Evolutionary conservation across 2,797 vertebrate species (phyloP), one percentile per base, ranked within the genome.

Genomic region (Cynodonichthys magdalenae): DNA sequence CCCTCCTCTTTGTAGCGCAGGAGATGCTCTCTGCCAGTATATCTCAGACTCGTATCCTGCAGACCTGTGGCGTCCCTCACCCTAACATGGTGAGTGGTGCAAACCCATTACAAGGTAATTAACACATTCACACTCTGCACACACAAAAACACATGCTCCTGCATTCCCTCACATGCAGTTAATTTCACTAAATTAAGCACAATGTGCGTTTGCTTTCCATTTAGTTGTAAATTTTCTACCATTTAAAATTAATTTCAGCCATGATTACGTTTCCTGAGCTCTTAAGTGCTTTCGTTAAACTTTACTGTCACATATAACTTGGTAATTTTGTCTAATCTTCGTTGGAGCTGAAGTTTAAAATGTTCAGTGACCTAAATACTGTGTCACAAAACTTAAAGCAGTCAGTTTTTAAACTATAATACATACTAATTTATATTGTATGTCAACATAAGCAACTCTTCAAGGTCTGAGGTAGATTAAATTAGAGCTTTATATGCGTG

Each of bases 1-100:
- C n/a, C 19, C 6, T 63, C 15, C 65, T 15, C 15, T 34, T 24
- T 78, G 36, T 82, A 88, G 92, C 92, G 86, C 94, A 95, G 84
- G 94, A 96, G 87, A 94, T 95, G 91, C 79, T 97, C n/a, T 95
- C 94, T 63, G 94, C 94, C 81, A 96, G 95, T 67, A 94, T 95
- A 34, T 96, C 95, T 68, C 96, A 95, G 82, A 94, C 93, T 44
- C 92, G 95, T 15, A 93, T 93, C 81, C 91, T 95, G 51, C 94
- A 95, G 82, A 94, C 94, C 0, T 95, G 94, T 75, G 93, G 90
- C 1, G 92, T 95, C 71, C 89, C 94, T 18, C 92, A 92, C 53
- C 89, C 92, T 11, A 94, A 93, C 45, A 94, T 95, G 88, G 93
- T 96, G 61, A 94, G 94, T 7, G 61, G 92, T 69, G 90, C 94